Evolutionary conservation across 2,888 invertebrate species (phyloP).

Genomic region (Coecobrya sp.): DNA sequence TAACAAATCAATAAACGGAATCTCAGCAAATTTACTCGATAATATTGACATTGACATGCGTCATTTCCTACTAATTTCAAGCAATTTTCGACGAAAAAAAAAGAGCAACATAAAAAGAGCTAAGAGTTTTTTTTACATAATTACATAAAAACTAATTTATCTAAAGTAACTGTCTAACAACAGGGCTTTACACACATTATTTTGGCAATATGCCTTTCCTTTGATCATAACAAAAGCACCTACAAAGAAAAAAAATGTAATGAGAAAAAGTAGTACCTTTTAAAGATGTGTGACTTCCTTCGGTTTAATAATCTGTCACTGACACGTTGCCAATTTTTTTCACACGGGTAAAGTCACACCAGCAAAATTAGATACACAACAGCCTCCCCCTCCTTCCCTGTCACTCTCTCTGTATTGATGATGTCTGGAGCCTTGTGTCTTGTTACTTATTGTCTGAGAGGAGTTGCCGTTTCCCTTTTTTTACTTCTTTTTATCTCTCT

Average conservation of each 20-base stretch:
- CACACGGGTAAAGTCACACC: neutral
- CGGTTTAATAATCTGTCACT: neutral
- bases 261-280: slow-evolving; percentile 35
- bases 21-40: neutral
- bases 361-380: neutral
- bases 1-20: neutral
- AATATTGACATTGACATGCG: neutral
- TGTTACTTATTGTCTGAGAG: too few relatives aligned
- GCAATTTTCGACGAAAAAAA: slow-evolving; percentile 18
- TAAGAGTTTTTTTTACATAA: too few relatives aligned
- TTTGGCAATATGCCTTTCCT: neutral
- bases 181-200: too few relatives aligned
- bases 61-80: neutral
- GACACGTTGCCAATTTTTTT: slow-evolving; percentile 8
- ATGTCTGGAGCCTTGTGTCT: neutral
- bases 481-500: neutral
- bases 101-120: neutral
- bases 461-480: too few relatives aligned
- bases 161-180: too few relatives aligned
- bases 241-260: neutral
- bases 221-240: neutral
- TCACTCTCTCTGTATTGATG: too few relatives aligned
- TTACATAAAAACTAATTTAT: too few relatives aligned
- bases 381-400: neutral
- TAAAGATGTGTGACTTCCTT: slow-evolving; percentile 34